Evolutionary conservation across 2,888 invertebrate genomes (phyloP), one percentile per base, ranked within the genome.

Genomic region (Tanypteryx hageni): DNA sequence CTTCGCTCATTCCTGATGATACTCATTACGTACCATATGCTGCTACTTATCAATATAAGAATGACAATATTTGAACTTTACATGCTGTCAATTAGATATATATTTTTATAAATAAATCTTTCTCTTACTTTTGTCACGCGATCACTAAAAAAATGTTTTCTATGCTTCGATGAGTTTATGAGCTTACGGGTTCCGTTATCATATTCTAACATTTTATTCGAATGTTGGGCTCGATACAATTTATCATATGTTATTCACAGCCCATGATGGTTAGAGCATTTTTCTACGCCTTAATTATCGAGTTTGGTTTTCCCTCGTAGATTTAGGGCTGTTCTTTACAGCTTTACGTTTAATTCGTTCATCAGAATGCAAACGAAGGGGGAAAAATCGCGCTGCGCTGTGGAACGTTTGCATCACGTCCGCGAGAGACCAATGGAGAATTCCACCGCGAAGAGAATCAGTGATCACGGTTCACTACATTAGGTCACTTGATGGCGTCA

Each of bases 401-500:
- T 27, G 10, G 76, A 14, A 76, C 76, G 27, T 76, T 27, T 76
- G 11, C 76, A 76, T 7, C 27, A 4, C 76, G 68, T 68, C 68
- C n/a, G n/a, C 8, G 10, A 7, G 68, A 68, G 68, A 68, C 22
- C 13, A 76, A 27, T 27, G 76, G 22, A 27, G 76, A 27, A 76
- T 76, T 76, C 76, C 76, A 76, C 27, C 76, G 18, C 76, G 76
- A 13, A 27, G 76, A 27, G 22, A 76, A 76, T 76, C 76, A 76
- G 76, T 27, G 76, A 76, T 76, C 76, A 13, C 22, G 11, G 11
- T 27, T 76, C 22, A 22, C 11, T 76, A 27, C 76, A 76, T 76
- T 76, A 76, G 76, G 76, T 76, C 76, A 76, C 76, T n/a, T 76
- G 76, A 27, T 76, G 76, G 27, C 76, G 76, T 76, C 76, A 76